phyloP scores from a whole-genome alignment of 2,113 vertebrate species.

The Tetrax tetrax region DNA sequence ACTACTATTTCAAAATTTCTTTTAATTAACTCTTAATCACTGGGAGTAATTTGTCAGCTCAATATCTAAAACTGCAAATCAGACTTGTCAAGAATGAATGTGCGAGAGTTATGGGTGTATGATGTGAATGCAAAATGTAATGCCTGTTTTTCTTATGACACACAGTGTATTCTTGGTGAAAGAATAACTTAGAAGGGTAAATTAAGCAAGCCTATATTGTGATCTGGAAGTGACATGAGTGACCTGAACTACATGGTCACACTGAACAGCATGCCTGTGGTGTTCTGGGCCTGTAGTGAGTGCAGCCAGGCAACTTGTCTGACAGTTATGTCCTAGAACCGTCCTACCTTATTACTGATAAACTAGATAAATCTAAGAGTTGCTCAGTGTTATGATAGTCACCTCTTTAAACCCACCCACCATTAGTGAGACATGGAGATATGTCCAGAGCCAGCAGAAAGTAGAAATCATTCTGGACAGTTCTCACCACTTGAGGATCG shows the following conservation, averaged over 20 bases:
- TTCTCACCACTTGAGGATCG: accelerated
- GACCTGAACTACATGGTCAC: background rate
- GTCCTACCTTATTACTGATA: background rate
- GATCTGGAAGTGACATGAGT: background rate
- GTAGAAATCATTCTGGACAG: background rate
- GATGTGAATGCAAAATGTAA: background rate
- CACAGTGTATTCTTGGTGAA: background rate
- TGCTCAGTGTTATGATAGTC: background rate
- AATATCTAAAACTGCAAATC: background rate
- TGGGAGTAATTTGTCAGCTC: background rate
- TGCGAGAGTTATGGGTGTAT: background rate
- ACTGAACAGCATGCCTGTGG: background rate
- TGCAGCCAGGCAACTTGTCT: background rate
- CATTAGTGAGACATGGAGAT: background rate
- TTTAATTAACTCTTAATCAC: background rate
- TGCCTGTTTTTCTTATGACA: background rate
- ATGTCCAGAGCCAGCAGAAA: background rate
- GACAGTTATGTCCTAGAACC: background rate
- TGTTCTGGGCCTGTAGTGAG: background rate
- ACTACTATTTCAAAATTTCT: background rate
- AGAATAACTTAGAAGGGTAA: background rate
- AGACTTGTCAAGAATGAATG: accelerated
- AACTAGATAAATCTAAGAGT: background rate
- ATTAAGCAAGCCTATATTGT: background rate
- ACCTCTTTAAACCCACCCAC: background rate